A percentile compares a stretch with the other conserved stretches of the same genome.
phyloP scores from a whole-genome alignment of 2,113 vertebrate species.

The Noturus placidus region DNA sequence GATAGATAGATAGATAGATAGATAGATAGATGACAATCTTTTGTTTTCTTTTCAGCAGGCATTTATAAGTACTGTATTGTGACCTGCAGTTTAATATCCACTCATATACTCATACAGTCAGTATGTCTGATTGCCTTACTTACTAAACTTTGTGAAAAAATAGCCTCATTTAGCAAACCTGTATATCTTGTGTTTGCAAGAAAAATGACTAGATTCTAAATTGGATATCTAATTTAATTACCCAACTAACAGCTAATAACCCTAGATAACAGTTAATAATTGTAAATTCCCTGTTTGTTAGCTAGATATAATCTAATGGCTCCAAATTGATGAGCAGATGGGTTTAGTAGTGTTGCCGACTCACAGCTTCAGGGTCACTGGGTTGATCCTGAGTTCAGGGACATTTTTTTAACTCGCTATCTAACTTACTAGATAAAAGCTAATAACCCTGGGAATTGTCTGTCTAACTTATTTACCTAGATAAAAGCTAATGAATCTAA shows the following conservation, averaged over 20 bases:
- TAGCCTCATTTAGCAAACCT: not conserved
- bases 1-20: too few species aligned
- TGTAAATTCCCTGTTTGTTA: not conserved
- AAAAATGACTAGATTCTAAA: not conserved
- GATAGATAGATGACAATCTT: too few species aligned
- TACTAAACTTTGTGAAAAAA: not conserved
- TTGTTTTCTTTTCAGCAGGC: too few species aligned
- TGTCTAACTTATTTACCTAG: not conserved
- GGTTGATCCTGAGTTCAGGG: not conserved
- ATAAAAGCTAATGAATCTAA: not conserved
- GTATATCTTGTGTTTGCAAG: not conserved
- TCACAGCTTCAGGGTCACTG: not conserved
- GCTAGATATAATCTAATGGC: not conserved
- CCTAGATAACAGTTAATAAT: not conserved
- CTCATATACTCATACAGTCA: too few species aligned
- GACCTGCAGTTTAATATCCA: not conserved
- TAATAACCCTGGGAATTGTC: not conserved
- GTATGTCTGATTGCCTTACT: not conserved
- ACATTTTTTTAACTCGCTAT: not conserved
- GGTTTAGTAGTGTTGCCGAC: not conserved
- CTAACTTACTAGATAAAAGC: not conserved
- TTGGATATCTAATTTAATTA: constrained; percentile 2
- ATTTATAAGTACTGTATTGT: too few species aligned
- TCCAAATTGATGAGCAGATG: not conserved
- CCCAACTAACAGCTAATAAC: not conserved